phyloP scores from a whole-genome alignment of 2,888 invertebrate species.

The Eupithecia pulchellata region DNA sequence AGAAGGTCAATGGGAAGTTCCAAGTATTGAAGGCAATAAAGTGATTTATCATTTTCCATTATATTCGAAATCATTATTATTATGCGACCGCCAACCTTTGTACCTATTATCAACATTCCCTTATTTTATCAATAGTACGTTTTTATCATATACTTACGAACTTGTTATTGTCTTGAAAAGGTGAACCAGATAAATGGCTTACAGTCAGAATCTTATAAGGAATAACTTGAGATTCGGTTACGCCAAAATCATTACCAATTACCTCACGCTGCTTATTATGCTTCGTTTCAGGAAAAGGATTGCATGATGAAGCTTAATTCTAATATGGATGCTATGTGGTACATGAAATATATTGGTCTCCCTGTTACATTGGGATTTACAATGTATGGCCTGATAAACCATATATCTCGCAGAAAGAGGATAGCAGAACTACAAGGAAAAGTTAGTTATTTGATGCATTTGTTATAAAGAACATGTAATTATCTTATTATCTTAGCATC shows the following conservation, averaged over 20 bases:
- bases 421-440: constrained; percentile 79
- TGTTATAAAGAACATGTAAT: neutral
- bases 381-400: constrained; percentile 61
- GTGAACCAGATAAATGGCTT: neutral
- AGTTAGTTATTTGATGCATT: constrained; percentile 50
- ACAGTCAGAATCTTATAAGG: neutral
- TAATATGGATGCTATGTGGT: constrained; percentile 55
- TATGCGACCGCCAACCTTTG: neutral
- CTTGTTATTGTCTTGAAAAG: neutral
- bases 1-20: neutral
- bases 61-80: no score
- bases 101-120: neutral
- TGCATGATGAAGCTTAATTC: constrained; percentile 53
- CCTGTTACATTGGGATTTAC: constrained; percentile 65
- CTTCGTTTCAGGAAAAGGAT: neutral
- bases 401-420: constrained; percentile 69
- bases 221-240: neutral
- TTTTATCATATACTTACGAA: neutral
- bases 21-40: neutral
- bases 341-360: constrained; percentile 68
- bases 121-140: neutral
- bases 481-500: neutral
- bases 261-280: neutral
- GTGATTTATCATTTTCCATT: neutral
- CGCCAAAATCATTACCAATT: neutral